A percentile compares a stretch with the other conserved stretches of the same genome.
These are phyloP conservation scores for Balearica regulorum DNA, from an alignment of 2,797 vertebrate species.

Conservation along the genomic window DNA sequence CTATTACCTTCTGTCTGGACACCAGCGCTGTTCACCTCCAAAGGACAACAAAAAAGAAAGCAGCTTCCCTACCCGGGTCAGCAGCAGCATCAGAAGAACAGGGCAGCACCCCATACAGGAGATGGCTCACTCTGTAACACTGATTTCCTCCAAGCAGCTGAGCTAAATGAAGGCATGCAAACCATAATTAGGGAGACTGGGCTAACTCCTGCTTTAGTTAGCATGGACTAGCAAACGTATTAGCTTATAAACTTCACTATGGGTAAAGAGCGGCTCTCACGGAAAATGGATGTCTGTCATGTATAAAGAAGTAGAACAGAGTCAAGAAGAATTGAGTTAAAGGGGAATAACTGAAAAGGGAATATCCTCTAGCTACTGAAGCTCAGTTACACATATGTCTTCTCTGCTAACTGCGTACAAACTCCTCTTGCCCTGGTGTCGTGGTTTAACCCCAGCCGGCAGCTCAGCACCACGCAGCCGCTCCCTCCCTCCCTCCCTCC, in stretches of 20 bases:
- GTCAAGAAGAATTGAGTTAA: background rate
- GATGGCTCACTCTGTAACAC: background rate
- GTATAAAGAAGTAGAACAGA: background rate
- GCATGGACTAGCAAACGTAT: background rate
- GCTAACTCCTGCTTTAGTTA: background rate
- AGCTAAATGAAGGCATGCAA: background rate
- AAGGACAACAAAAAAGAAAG: background rate
- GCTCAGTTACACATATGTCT: background rate
- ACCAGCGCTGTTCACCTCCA: background rate
- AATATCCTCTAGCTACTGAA: background rate
- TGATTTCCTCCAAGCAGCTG: background rate
- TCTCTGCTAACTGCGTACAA: background rate
- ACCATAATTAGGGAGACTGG: background rate
- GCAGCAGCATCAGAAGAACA: background rate
- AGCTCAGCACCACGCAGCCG: no score
- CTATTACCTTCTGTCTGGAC: background rate
- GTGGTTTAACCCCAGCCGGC: no score
- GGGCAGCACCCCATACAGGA: background rate
- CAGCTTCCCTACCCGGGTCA: background rate
- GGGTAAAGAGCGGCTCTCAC: background rate
- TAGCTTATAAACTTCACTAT: background rate
- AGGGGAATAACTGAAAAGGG: background rate
- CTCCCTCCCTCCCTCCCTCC: no score
- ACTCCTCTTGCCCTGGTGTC: background rate
- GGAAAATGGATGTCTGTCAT: background rate